Base-by-base conservation (phyloP, 2,113 vertebrate genomes). In the Lasiurus cinereus region DNA sequence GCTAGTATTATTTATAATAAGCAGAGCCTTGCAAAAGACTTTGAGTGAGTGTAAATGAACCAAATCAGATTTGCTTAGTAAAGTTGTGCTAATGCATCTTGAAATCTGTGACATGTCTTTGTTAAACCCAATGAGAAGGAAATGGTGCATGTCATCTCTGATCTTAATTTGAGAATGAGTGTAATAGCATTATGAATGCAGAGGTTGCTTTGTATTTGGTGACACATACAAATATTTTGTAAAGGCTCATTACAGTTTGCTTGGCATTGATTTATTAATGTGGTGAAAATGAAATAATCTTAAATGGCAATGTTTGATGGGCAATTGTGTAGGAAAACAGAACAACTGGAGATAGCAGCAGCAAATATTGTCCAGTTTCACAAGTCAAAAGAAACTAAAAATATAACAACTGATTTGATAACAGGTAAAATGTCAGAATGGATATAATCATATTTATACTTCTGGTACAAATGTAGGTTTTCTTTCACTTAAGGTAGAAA, bases 101-200 rank as follows among this genome's bases (percentile, higher is more conserved):
- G 6, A 91, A 89, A 50, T 56, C 31, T 74, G 8, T 64, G 16
- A 19, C 76, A 29, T 31, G n/a, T 33, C 6, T 90, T 73, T 67
- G 2, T 72, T 12, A 95, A 84, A 66, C 0, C 12, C 18, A 93
- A 22, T 54, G 10, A 15, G 13, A 10, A 80, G 39, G 24, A 86
- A 46, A 86, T 18, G 88, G 39, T 46, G 67, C 8, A 2, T 73
- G 27, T 22, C 19, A 31, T 54, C 33, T 48, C 8, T 48, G 22
- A 73, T 73, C 43, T 31, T 67, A 59, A 74, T 64, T 85, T 79
- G 36, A 48, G 50, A 94, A 66, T 31, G 77, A 84, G 80, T 80
- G 11, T 18, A 64, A n/a, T 39, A 46, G 7, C 39, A 5, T 85
- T 33, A n/a, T 67, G 43, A 62, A 31, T 31, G 11, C 5, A 50